Base-by-base conservation (phyloP, 1,140 invertebrate genomes). In the Zaprionus lachaisei region DNA sequence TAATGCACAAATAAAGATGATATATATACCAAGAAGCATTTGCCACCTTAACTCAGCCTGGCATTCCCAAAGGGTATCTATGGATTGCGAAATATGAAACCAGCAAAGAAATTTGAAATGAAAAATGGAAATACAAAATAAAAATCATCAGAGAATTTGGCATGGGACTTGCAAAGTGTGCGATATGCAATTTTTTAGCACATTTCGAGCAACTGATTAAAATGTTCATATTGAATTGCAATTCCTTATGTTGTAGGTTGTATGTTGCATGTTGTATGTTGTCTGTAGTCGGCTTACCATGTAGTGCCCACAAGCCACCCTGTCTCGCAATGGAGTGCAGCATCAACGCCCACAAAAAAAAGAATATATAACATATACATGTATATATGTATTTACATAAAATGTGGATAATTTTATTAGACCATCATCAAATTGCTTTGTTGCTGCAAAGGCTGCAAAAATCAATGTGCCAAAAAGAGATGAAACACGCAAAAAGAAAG, bases 401-500 rank as follows among this genome's bases (percentile, higher is more conserved):
- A 17, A 47, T 47, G 20, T 47, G n/a, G 24, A 69, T 83, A 83
- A 83, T 80, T 87, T 85, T 77, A 77, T 85, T 83, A 79, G 75
- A 58, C 69, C 80, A 77, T 87, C 77, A 83, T 66, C 79, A 72
- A 82, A 82, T 69, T 54, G 47, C 49, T 55, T 26, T 14, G 61
- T 51, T 44, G 44, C 60, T 34, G 64, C 63, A 49, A 22, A 24
- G 37, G 38, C 17, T 54, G 14, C 54, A 37, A 65, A 56, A 49
- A 60, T 67, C 63, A 57, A 72, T 66, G 62, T 65, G 61, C 49
- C 69, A 65, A 71, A 56, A 37, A 34, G n/a, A 37, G 37, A 34
- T 15, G 9, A 28, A 15, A 9, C 22, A n/a, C n/a, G 14, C 14
- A 66, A 17, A 20, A 12, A 2, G 12, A 5, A 34, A 22, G 2